phyloP scores from a whole-genome alignment of 2,113 vertebrate species.

The Cebidichthys violaceus region DNA sequence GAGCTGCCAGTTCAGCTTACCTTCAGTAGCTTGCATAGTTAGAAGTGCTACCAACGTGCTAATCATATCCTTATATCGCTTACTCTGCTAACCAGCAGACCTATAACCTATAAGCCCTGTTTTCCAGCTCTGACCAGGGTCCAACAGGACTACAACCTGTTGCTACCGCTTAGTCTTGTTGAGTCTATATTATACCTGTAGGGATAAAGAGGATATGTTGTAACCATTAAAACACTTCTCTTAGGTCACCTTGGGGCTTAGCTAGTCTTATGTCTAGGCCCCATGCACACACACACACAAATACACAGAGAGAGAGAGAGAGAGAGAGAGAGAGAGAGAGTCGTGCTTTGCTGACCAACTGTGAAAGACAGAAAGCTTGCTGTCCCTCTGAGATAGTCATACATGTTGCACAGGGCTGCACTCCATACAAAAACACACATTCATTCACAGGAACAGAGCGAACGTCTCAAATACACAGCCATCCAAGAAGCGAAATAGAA shows the following conservation, averaged over 20 bases:
- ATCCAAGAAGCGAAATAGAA: conserved; percentile 18
- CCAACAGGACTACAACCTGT: not conserved
- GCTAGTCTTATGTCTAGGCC: not conserved
- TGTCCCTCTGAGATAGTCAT: conserved; percentile 71
- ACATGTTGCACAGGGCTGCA: conserved; percentile 64
- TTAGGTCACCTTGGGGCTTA: conserved; percentile 30
- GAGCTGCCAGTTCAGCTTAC: too few relatives aligned
- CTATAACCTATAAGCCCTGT: not conserved
- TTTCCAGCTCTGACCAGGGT: not conserved
- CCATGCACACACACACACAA: not conserved
- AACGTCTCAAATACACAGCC: conserved; percentile 25
- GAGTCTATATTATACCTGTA: conserved; percentile 11
- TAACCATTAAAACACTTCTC: conserved; percentile 47
- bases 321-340: not conserved
- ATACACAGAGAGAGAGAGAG: conserved; percentile 1
- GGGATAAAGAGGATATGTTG: conserved; percentile 36
- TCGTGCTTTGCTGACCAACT: conserved; percentile 54
- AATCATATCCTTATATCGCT: not conserved
- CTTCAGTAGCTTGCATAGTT: not conserved
- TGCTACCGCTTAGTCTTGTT: conserved; percentile 1
- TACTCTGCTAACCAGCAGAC: not conserved
- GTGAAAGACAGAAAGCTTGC: conserved; percentile 56
- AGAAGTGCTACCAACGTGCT: not conserved
- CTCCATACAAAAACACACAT: conserved; percentile 36
- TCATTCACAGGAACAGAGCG: conserved; percentile 33